Conservation (phyloP, 2,888 invertebrate genomes). For the Patella caerulea region DNA sequence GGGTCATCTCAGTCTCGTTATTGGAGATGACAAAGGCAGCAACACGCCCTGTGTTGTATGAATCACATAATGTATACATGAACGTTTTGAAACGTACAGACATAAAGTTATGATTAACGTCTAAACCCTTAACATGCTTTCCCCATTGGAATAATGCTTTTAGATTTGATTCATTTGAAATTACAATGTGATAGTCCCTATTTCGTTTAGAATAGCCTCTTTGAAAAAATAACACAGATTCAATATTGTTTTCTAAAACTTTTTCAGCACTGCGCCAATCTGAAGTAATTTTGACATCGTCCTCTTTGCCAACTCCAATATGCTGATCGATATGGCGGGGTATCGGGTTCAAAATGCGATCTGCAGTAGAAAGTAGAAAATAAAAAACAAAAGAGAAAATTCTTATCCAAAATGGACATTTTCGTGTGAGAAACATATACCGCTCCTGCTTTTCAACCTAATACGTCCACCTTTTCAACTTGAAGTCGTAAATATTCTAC, state of each 20-base stretch:
- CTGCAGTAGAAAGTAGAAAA: too few relatives aligned
- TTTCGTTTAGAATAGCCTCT: not conserved
- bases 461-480: too few relatives aligned
- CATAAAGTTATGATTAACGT: not conserved
- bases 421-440: too few relatives aligned
- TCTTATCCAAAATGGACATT: too few relatives aligned
- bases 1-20: not conserved
- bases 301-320: too few relatives aligned
- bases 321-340: too few relatives aligned
- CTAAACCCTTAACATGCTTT: not conserved
- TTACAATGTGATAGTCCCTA: not conserved
- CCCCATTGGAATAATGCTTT: not conserved
- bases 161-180: not conserved
- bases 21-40: not conserved
- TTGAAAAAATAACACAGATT: not conserved
- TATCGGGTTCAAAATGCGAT: too few relatives aligned
- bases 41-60: not conserved
- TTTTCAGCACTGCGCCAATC: not conserved
- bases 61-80: not conserved
- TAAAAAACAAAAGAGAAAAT: too few relatives aligned
- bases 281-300: too few relatives aligned
- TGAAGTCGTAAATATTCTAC: too few relatives aligned
- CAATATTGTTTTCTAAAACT: not conserved
- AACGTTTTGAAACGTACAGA: not conserved
- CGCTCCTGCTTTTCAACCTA: too few relatives aligned